These are phyloP conservation scores for Monochamus saltuarius DNA, from an alignment of 1,140 invertebrate genomes.

Conservation along the genomic window DNA sequence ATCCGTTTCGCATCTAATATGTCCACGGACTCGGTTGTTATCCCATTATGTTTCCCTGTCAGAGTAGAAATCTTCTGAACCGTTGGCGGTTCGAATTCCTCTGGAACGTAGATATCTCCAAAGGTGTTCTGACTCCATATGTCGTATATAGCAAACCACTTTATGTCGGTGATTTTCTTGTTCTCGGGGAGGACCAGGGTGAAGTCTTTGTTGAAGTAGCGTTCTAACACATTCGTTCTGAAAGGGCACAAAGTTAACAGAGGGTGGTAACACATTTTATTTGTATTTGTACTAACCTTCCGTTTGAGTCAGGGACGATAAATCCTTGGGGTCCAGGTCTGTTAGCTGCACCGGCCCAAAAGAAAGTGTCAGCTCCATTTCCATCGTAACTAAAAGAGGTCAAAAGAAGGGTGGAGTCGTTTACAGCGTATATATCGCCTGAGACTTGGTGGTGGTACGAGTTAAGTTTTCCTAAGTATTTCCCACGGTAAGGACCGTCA, in stretches of 20 bases:
- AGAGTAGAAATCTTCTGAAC: conserved; percentile 72
- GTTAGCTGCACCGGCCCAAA: conserved; percentile 87
- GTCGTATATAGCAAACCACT: conserved; percentile 91
- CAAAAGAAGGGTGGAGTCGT: conserved; percentile 81
- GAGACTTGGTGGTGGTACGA: conserved; percentile 89
- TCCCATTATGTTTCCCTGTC: conserved; percentile 65
- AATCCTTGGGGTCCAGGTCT: conserved; percentile 87
- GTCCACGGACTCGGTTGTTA: conserved; percentile 71
- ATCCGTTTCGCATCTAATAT: conserved; percentile 83
- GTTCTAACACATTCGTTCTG: conserved; percentile 83
- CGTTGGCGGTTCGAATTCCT: conserved; percentile 86
- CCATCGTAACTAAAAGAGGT: conserved; percentile 89
- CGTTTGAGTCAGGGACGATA: conserved; percentile 85
- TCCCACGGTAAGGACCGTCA: conserved; percentile 74
- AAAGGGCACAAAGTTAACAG: conserved; percentile 37
- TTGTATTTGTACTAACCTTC: conserved; percentile 69
- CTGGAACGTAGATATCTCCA: conserved; percentile 87
- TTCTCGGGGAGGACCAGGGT: conserved; percentile 80
- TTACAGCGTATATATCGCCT: conserved; percentile 87
- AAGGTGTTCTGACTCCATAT: conserved; percentile 82
- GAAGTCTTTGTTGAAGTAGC: conserved; percentile 86
- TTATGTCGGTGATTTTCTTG: conserved; percentile 84
- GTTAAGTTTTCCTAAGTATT: conserved; percentile 82
- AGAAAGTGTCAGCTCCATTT: conserved; percentile 86
- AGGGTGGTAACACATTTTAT: neutral